Evolutionary conservation across 2,888 invertebrate species (phyloP).

Genomic region (Drosophila paranaensis): DNA sequence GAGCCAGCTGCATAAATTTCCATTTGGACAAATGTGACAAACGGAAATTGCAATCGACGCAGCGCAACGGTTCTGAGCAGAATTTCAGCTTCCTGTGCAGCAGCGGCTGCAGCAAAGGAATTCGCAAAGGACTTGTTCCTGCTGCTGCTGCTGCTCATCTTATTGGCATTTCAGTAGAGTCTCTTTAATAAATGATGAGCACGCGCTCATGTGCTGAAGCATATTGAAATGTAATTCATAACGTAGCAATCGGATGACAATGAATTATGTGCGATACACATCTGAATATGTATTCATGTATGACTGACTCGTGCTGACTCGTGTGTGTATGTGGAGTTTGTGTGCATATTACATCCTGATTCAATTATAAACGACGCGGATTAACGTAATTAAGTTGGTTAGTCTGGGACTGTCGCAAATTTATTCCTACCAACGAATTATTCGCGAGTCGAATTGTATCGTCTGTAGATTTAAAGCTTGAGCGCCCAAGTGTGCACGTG

Average conservation of each 20-base stretch:
- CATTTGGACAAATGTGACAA: conserved; percentile 76
- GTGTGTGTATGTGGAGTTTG: background rate
- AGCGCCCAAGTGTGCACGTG: too few species aligned
- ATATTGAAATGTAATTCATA: conserved; percentile 76
- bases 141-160: conserved; percentile 27
- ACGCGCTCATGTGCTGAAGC: conserved; percentile 51
- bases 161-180: conserved; percentile 44
- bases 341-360: conserved; percentile 36
- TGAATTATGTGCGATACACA: conserved; percentile 30
- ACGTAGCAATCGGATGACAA: conserved; percentile 50
- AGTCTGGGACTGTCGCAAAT: too few species aligned
- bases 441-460: too few species aligned
- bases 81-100: conserved; percentile 53
- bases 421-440: too few species aligned
- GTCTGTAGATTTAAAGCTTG: too few species aligned
- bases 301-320: background rate
- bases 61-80: conserved; percentile 49
- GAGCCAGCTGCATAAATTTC: conserved; percentile 66
- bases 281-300: conserved; percentile 11
- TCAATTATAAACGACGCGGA: conserved; percentile 47
- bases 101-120: conserved; percentile 22
- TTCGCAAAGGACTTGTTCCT: conserved; percentile 45
- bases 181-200: conserved; percentile 69
- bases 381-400: too few species aligned
- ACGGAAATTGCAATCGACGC: conserved; percentile 74